Evolutionary conservation across 2,113 vertebrate species (phyloP).

Genomic region (Boulengeromyrus knoepffleri): DNA sequence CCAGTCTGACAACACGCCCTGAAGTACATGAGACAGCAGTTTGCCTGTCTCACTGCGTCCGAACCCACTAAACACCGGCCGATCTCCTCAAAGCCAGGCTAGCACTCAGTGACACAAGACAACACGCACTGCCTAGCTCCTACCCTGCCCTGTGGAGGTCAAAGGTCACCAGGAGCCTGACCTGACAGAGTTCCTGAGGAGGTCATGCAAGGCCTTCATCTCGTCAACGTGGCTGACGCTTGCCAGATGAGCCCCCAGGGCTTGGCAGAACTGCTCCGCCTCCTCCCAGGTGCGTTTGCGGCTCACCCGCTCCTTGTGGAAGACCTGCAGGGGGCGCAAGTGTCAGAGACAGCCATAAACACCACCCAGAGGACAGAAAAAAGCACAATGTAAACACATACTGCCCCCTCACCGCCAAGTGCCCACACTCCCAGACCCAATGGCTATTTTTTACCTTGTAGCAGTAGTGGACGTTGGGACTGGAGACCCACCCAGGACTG

Average conservation of each 20-base stretch:
- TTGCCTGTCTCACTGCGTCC: background rate
- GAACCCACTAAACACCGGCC: background rate
- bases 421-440: background rate
- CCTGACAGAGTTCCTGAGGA: slow-evolving; percentile 74
- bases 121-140: background rate
- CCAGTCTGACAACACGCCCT: background rate
- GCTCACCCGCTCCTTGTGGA: slow-evolving; percentile 77
- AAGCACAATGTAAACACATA: background rate
- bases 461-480: slow-evolving; percentile 61
- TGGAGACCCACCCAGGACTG: slow-evolving; percentile 72
- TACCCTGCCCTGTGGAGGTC: background rate
- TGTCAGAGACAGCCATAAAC: too few species aligned
- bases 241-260: slow-evolving; percentile 77
- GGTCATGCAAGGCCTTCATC: slow-evolving; percentile 63
- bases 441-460: slow-evolving; percentile 71
- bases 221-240: slow-evolving; percentile 71
- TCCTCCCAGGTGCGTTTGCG: slow-evolving; percentile 89
- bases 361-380: background rate
- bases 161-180: slow-evolving; percentile 33
- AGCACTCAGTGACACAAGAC: background rate
- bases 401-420: too few species aligned
- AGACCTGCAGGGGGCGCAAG: slow-evolving; percentile 61
- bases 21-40: background rate
- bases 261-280: slow-evolving; percentile 82
- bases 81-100: background rate